phyloP scores from a whole-genome alignment of 23 tunicate species.

The Styela plicata region DNA sequence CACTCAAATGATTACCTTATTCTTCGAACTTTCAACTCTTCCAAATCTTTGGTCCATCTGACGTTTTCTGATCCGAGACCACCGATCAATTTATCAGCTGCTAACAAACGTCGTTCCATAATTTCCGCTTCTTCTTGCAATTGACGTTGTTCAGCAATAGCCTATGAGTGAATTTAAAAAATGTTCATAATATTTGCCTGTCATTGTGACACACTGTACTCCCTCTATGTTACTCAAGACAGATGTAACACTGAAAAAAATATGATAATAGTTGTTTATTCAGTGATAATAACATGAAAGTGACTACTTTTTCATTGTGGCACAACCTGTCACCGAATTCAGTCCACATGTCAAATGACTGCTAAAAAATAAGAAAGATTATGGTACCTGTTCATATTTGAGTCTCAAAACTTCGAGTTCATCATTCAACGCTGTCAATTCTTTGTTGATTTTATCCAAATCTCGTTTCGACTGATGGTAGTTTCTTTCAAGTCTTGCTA shows the following conservation, averaged over 20 bases:
- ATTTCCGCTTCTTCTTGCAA: conserved; percentile 98
- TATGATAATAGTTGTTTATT: no score
- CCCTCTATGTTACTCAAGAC: no score
- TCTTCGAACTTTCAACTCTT: conserved; percentile 75
- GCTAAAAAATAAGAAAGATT: no score
- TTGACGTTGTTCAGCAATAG: conserved; percentile 96
- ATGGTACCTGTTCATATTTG: conserved; percentile 97
- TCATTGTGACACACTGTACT: no score
- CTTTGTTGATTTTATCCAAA: conserved; percentile 93
- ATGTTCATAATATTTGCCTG: no score
- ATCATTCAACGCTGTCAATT: conserved; percentile 65
- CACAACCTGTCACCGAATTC: no score
- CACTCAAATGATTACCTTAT: conserved; percentile 68
- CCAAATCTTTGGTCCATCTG: conserved; percentile 86
- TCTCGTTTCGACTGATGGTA: conserved; percentile 94
- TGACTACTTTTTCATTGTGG: no score
- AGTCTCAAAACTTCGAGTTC: conserved; percentile 68
- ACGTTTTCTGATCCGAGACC: conserved; percentile 95
- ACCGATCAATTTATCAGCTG: conserved; percentile 96
- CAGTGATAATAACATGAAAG: no score
- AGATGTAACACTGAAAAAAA: no score
- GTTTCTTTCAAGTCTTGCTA: conserved; percentile 88
- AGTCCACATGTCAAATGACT: no score
- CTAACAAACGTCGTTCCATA: conserved; percentile 91
- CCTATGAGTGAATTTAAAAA: no score